phyloP scores from a whole-genome alignment of 2,888 invertebrate species.

The Drosophila mulleri region DNA sequence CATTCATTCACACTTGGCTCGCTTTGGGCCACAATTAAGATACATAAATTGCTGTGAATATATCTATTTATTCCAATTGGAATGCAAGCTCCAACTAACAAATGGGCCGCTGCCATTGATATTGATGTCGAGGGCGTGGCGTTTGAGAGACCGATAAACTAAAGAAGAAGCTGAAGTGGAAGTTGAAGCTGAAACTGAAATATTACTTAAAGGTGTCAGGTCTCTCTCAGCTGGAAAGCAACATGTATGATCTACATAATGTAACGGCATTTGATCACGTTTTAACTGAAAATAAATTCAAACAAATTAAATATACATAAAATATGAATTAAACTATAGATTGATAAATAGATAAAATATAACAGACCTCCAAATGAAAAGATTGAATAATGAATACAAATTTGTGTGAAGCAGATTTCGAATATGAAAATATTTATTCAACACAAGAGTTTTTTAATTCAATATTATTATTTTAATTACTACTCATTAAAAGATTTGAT shows the following conservation, averaged over 20 bases:
- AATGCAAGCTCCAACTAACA: constrained; percentile 31
- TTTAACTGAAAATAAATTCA: constrained; percentile 6
- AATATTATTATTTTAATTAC: not conserved
- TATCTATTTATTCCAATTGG: constrained; percentile 40
- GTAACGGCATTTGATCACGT: constrained; percentile 3
- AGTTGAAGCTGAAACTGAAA: not conserved
- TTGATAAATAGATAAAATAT: not conserved
- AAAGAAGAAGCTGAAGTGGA: not conserved
- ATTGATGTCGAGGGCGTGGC: constrained; percentile 24
- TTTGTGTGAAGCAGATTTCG: not conserved
- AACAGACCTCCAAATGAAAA: not conserved
- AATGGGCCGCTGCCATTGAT: constrained; percentile 44
- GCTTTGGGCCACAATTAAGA: constrained; percentile 45
- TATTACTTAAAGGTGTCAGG: constrained; percentile 7
- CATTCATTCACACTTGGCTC: constrained; percentile 40
- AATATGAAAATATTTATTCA: not conserved
- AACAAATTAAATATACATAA: constrained; percentile 13
- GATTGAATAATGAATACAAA: not conserved
- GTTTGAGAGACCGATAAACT: constrained; percentile 3
- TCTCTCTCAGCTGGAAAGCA: not conserved
- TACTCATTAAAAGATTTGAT: not conserved
- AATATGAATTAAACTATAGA: constrained; percentile 7
- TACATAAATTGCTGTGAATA: constrained; percentile 64
- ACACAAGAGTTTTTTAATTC: not conserved
- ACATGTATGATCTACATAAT: constrained; percentile 11